Evolutionary conservation across 2,113 vertebrate genomes (phyloP), one percentile per base, ranked within the genome.

Genomic region (Ramphastos sulfuratus): DNA sequence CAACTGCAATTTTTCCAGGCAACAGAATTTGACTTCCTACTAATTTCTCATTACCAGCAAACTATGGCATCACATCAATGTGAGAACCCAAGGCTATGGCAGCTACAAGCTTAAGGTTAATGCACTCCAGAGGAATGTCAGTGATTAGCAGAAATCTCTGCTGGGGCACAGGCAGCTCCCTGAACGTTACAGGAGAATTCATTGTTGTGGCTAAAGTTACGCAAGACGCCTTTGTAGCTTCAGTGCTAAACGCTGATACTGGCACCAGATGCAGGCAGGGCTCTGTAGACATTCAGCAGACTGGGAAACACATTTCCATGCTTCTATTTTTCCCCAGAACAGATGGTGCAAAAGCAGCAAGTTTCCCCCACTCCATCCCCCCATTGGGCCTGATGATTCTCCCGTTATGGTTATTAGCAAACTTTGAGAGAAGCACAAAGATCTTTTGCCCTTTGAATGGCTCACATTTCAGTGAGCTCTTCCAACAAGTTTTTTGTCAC

Each of bases 301-400:
- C 27, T 23, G 35, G 37, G 44, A 88, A 88, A 58, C 20, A 39
- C 33, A 30, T 71, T 86, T 86, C 80, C 59, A 3, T 7, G 33
- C 60, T 84, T 60, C 66, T 69, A 1, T 21, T 81, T 56, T 20
- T 9, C 48, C n/a, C 37, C 44, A 55, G 39, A 54, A 72, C 54
- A 92, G 82, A 91, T 19, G 14, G 65, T 44, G 27, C 73, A 93
- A 28, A 66, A 70, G 48, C n/a, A 79, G 56, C 5, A 77, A 88
- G 72, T 25, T 87, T 54, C 54, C 70, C 58, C 65, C 20, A 20
- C 64, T 90, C 88, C 27, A 4, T 66, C 27, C 60, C 50, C 17
- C 4, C 5, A 4, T 0, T 3, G 6, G 39, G 61, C 42, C 60
- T 56, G 65, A 63, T 0, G 5, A 64, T 56, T 67, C 69, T 60